A percentile compares a stretch with the other conserved stretches of the same genome.
These are phyloP conservation scores for Drosophila funebris DNA, from an alignment of 1,140 invertebrate genomes.

Conservation along the genomic window DNA sequence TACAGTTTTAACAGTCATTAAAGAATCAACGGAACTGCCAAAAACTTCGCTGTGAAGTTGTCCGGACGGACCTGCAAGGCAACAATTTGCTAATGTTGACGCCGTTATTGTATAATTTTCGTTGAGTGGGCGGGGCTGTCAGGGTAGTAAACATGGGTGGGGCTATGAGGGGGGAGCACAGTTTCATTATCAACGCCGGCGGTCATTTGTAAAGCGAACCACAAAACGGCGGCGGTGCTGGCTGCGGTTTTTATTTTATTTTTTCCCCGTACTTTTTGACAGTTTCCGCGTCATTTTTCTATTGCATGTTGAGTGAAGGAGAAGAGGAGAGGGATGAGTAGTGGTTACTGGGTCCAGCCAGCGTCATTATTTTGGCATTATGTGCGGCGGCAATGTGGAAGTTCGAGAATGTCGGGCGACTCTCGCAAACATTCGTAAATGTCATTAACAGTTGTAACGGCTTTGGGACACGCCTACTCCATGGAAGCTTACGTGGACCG, in stretches of 20 bases:
- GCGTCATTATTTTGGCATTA: constrained; percentile 80
- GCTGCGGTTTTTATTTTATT: constrained; percentile 37
- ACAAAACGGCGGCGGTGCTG: constrained; percentile 61
- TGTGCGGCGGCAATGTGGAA: constrained; percentile 37
- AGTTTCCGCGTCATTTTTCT: constrained; percentile 82
- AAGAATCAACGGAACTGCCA: constrained; percentile 47
- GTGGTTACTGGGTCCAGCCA: constrained; percentile 18
- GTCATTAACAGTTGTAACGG: constrained; percentile 82
- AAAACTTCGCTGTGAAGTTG: constrained; percentile 16
- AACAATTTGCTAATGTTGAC: constrained; percentile 82
- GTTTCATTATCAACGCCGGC: constrained; percentile 50
- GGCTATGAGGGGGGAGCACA: not conserved
- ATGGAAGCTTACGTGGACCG: not conserved
- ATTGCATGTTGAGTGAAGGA: constrained; percentile 25
- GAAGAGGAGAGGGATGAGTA: not conserved
- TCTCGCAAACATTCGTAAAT: constrained; percentile 78
- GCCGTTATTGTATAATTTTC: constrained; percentile 80
- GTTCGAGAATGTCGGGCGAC: constrained; percentile 23
- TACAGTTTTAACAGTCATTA: constrained; percentile 55
- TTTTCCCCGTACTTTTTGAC: constrained; percentile 65
- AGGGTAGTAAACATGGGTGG: not conserved
- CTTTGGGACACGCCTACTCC: constrained; percentile 56
- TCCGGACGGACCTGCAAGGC: constrained; percentile 22
- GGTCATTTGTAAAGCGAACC: constrained; percentile 77
- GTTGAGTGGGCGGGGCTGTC: constrained; percentile 43